Percentiles rank a stretch among this genome's conserved stretches.
Conservation (phyloP, 2,888 invertebrate species). For the Drosophila falleni region DNA sequence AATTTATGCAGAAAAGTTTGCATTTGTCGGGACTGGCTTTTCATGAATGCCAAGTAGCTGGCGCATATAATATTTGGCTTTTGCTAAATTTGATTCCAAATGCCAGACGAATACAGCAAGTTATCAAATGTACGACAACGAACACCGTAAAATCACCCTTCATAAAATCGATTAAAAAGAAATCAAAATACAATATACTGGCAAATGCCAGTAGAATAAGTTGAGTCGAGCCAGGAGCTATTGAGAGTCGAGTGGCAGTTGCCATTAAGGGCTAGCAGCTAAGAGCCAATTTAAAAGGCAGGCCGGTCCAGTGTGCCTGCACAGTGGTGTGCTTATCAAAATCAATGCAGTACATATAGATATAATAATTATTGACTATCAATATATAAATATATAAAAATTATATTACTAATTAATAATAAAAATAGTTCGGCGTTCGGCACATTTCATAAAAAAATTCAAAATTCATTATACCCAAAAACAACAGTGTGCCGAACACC, state of each 20-base stretch:
- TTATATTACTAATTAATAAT: too few relatives aligned
- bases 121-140: conserved; percentile 1
- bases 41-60: conserved; percentile 42
- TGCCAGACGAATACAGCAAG: conserved; percentile 47
- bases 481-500: too few relatives aligned
- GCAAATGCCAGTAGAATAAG: conserved; percentile 41
- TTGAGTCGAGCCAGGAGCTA: conserved; percentile 13
- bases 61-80: conserved; percentile 41
- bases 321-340: conserved; percentile 31
- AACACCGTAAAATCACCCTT: conserved; percentile 25
- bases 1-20: conserved; percentile 55
- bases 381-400: too few relatives aligned
- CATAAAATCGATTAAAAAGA: conserved; percentile 47
- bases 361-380: too few relatives aligned
- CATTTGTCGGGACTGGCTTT: conserved; percentile 33
- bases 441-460: too few relatives aligned
- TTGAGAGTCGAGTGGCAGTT: conserved; percentile 64
- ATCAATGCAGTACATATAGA: neutral
- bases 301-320: conserved; percentile 18
- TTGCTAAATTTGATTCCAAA: conserved; percentile 66
- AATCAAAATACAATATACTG: conserved; percentile 16
- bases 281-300: conserved; percentile 16
- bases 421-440: too few relatives aligned
- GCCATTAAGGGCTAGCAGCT: conserved; percentile 38
- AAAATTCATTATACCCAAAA: too few relatives aligned